phyloP scores from a whole-genome alignment of 2,113 vertebrate species.

The Oreochromis aureus region DNA sequence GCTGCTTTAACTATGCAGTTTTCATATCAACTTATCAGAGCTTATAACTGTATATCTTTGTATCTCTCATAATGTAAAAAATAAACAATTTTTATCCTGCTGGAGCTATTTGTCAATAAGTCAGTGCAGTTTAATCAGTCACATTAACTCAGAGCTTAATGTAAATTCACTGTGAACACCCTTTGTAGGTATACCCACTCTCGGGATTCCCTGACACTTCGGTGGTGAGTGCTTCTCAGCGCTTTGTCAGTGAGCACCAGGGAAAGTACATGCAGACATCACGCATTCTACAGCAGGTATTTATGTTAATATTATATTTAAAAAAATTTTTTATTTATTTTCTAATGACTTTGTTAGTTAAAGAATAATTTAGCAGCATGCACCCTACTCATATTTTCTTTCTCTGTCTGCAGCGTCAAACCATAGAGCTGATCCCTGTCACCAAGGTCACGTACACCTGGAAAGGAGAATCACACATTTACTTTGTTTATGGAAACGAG shows the following conservation, averaged over 20 bases:
- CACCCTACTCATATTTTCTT: background rate
- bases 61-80: background rate
- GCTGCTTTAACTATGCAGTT: background rate
- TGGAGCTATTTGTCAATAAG: background rate
- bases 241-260: conserved; percentile 71
- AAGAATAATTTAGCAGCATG: background rate
- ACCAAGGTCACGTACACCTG: conserved; percentile 72
- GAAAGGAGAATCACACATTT: conserved; percentile 65
- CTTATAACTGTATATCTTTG: background rate
- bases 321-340: background rate
- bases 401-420: conserved; percentile 70
- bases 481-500: conserved; percentile 77
- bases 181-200: conserved; percentile 69
- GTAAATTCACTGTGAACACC: background rate
- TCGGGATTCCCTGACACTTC: conserved; percentile 65
- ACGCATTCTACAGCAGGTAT: conserved; percentile 77
- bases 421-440: conserved; percentile 75
- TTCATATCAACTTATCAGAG: background rate
- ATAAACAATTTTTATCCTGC: background rate
- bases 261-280: conserved; percentile 52
- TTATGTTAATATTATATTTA: background rate
- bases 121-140: background rate
- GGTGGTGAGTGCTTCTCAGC: conserved; percentile 64
- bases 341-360: background rate
- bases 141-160: background rate